Base-by-base conservation (phyloP, 2,797 vertebrate genomes). In the Propithecus deckenii region DNA sequence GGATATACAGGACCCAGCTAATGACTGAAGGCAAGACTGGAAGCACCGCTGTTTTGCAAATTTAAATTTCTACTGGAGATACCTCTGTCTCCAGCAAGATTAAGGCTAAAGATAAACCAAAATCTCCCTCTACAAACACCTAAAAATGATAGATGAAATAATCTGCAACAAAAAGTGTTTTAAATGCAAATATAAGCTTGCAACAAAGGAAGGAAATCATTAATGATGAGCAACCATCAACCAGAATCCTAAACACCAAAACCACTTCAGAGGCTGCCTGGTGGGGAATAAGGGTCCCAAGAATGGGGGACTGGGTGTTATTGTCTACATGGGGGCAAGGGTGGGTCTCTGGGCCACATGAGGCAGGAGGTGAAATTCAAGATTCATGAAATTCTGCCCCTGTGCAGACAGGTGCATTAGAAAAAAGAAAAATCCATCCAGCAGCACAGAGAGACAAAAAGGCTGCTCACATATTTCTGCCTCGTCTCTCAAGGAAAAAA, bases 301-400 rank as follows among this genome's bases (percentile, higher is more conserved):
- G 4, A 28, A 35, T 0, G 2, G 28, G 75, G 15, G 1, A 20
- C 69, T 50, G 10, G 20, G 14, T 67, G 15, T 35, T 17, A 5
- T 18, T 10, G 46, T 48, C 23, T 41, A 23, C 0, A 0, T 0
- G 3, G n/a, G 55, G 22, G 23, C 35, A 55, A 43, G 80, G 10
- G 30, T 0, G 52, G 78, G 30, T 17, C 35, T 28, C 17, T 50
- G 52, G 0, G 7, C 23, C 38, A 23, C 30, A 48, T 0, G 1
- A 28, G 41, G 9, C 52, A 84, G n/a, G 38, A 86, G 41, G 4
- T 5, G 4, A 94, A 50, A 61, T n/a, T 76, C 4, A 35, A 22
- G 74, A 76, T 32, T 65, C 74, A 30, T 2, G 2, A 20, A 90
- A 71, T 57, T 65, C n/a, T 32, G 43, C 57, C 43, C 75, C 30